Base-by-base conservation (phyloP, 2,888 invertebrate genomes). In the Acleris laterana region DNA sequence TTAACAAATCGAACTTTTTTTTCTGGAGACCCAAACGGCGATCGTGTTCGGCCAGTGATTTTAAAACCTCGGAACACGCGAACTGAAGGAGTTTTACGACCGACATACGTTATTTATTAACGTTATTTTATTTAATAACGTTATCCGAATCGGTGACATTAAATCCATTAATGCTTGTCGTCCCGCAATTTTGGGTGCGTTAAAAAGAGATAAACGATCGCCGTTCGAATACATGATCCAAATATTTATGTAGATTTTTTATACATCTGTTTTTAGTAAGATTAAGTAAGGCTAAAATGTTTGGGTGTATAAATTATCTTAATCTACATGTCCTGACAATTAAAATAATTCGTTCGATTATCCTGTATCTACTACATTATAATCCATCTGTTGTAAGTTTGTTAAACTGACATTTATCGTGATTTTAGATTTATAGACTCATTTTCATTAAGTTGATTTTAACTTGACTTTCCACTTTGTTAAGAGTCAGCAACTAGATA, bases 51-150 rank as follows among this genome's bases (percentile, higher is more conserved):
- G 63, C 22, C 68, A 66, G 70, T 62, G 70, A 53, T 74, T 75
- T 72, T 75, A 77, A 74, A 76, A 75, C 72, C 73, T 71, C 72
- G 56, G 72, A 75, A 74, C 80, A 80, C 77, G 82, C 79, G 75
- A 80, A 71, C 75, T 72, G 73, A 71, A 72, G 78, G 80, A 76
- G 82, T 82, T 87, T 88, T 87, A 89, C 81, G 85, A 81, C 73
- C 77, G 71, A 74, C 77, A 80, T 81, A 85, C 85, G 80, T 86
- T 88, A 85, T 88, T 88, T 88, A 88, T 85, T 80, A 75, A 72
- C 76, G 73, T 73, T 77, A 78, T 81, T 82, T 88, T 85, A 85
- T 85, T 88, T 84, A 85, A 89, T 88, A 87, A 87, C 81, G 80
- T 86, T 85, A 88, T 87, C 84, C 76, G 78, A 83, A 82, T 80